Conservation (phyloP, 2,888 invertebrate genomes). For the Tillus elongatus region DNA sequence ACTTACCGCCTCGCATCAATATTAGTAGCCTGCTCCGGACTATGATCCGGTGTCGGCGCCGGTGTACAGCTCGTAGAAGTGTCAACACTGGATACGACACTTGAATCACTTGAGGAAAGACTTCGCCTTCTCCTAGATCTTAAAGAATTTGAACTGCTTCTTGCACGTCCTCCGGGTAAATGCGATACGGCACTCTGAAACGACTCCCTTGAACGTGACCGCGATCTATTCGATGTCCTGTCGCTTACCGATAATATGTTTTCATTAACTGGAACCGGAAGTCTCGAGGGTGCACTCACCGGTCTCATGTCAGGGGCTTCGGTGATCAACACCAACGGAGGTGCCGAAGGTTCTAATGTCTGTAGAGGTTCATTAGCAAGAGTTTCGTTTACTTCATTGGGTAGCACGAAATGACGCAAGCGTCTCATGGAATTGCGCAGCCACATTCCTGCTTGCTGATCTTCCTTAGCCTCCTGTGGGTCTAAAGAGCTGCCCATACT, state of each 20-base stretch:
- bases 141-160: constrained; percentile 37
- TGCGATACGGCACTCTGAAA: constrained; percentile 26
- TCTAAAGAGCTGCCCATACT: constrained; percentile 23
- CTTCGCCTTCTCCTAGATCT: constrained; percentile 36
- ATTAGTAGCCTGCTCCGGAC: constrained; percentile 21
- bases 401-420: constrained; percentile 44
- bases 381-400: constrained; percentile 33
- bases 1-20: constrained; percentile 25
- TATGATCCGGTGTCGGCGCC: constrained; percentile 25
- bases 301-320: constrained; percentile 28
- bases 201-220: constrained; percentile 30
- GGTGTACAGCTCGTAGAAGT: constrained; percentile 34
- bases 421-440: constrained; percentile 50
- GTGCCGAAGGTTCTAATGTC: constrained; percentile 9
- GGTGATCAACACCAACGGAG: constrained; percentile 14
- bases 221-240: constrained; percentile 17
- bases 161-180: constrained; percentile 29
- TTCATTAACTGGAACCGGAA: no score
- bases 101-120: constrained; percentile 38
- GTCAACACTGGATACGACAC: constrained; percentile 38
- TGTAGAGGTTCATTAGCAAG: constrained; percentile 11
- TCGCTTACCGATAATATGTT: no score
- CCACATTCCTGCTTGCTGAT: no score
- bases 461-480: no score
- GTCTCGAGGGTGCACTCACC: constrained; percentile 37